phyloP scores from a whole-genome alignment of 2,888 invertebrate species.

The Ecliptopera silaceata region DNA sequence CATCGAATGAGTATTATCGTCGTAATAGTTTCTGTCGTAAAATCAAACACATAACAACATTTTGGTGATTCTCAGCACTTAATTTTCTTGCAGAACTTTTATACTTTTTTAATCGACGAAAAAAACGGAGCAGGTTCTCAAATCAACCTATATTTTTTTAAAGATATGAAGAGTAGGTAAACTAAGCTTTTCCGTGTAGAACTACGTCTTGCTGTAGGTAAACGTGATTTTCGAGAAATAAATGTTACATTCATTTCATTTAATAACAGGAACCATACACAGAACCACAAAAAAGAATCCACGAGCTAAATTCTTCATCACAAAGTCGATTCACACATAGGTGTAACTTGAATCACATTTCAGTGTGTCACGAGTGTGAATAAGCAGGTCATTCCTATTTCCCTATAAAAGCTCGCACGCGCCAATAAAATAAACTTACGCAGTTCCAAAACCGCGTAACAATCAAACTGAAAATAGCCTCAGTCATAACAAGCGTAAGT shows the following conservation, averaged over 20 bases:
- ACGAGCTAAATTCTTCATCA: background rate
- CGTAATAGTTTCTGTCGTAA: slow-evolving; percentile 18
- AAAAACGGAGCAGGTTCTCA: too few relatives aligned
- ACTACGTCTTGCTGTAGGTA: too few relatives aligned
- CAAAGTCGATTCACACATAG: too few relatives aligned
- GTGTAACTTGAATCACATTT: slow-evolving; percentile 1
- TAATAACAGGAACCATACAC: too few relatives aligned
- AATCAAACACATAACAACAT: slow-evolving; percentile 1
- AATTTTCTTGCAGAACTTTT: background rate
- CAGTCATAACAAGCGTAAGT: slow-evolving; percentile 21
- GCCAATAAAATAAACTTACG: slow-evolving; percentile 30
- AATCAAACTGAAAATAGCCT: slow-evolving; percentile 34
- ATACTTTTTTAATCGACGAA: background rate
- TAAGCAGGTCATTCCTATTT: slow-evolving; percentile 15
- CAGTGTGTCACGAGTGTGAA: slow-evolving; percentile 10
- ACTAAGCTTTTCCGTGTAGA: too few relatives aligned
- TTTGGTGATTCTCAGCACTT: background rate
- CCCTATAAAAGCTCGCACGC: slow-evolving; percentile 15
- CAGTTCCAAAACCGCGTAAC: slow-evolving; percentile 31
- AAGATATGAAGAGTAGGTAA: too few relatives aligned
- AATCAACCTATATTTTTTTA: too few relatives aligned
- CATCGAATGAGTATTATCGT: slow-evolving; percentile 16
- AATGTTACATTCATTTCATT: too few relatives aligned
- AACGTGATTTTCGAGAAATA: too few relatives aligned
- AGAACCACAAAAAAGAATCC: too few relatives aligned